Percentiles rank a stretch among this genome's conserved stretches.
Evolutionary conservation across 2,888 invertebrate species (phyloP).

Genomic region (Periphyllus acericola): DNA sequence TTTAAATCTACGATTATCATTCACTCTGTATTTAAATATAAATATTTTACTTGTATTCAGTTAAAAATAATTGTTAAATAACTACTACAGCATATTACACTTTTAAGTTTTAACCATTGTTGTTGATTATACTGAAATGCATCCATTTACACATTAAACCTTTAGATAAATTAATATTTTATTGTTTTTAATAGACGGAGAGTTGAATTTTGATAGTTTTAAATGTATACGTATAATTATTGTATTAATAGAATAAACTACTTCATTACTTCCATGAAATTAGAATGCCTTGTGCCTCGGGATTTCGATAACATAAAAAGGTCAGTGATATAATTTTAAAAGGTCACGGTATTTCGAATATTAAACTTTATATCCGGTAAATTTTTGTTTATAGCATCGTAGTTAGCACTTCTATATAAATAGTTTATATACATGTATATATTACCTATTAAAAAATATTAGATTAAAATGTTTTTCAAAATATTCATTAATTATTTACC

Average conservation of each 20-base stretch:
- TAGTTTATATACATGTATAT: too few relatives aligned
- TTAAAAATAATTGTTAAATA: too few relatives aligned
- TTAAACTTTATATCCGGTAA: background rate
- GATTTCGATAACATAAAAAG: constrained; percentile 18
- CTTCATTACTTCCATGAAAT: background rate
- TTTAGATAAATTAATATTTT: background rate
- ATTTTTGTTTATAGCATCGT: background rate
- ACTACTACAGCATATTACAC: too few relatives aligned
- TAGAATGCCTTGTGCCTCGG: constrained; percentile 22
- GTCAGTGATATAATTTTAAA: constrained; percentile 37
- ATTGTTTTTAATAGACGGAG: background rate
- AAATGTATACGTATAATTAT: background rate
- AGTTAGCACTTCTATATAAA: background rate
- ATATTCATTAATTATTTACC: background rate
- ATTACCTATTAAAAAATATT: background rate
- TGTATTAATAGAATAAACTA: background rate
- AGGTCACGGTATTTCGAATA: constrained; percentile 23
- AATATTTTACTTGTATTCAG: too few relatives aligned
- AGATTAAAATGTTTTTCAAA: too few relatives aligned
- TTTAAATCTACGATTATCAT: too few relatives aligned
- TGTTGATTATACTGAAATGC: too few relatives aligned
- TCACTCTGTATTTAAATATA: too few relatives aligned
- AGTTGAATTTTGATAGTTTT: background rate
- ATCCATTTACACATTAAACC: background rate
- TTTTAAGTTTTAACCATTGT: too few relatives aligned